Base-by-base conservation (phyloP, 1,140 invertebrate species). In the Teleogryllus occipitalis region DNA sequence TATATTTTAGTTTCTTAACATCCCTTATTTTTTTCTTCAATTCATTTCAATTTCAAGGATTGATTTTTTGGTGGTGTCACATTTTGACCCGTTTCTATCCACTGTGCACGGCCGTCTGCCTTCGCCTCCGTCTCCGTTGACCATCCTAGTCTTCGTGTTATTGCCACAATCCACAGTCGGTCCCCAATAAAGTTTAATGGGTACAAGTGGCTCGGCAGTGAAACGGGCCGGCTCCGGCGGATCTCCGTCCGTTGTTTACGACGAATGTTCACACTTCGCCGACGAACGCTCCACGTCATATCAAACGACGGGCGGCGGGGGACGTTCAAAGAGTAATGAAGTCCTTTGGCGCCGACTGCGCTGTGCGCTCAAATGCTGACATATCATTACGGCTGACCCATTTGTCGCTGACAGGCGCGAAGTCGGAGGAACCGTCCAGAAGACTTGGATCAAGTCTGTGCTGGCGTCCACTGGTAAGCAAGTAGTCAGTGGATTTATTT, bases 101-200 rank as follows among this genome's bases (percentile, higher is more conserved):
- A 14, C 1, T 39, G 27, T 65, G 10, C 54, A 3, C 54, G 54
- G 15, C 18, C 54, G 54, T 7, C 49, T 7, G 10, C 54, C 54
- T 18, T 65, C 54, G 10, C 18, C 54, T 18, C 10, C 54, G 18
- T 65, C 54, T 65, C 54, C 54, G 54, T 0, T 7, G 10, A 14
- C 54, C 18, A 0, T 7, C 10, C 7, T 2, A 10, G 54, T 65
- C 54, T 65, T 18, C 18, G 18, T 65, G 54, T 65, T 65, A 65
- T 65, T 65, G 54, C 54, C 54, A 65, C 54, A 65, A 65, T 65
- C 54, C 54, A 18, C 54, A 65, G 54, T 65, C 10, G 54, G 18
- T 18, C 54, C 54, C 54, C 54, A 65, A 65, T 65, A 65, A 65
- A 65, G 54, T 65, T 65, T 65, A 65, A 65, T 65, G 54, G 54